Conservation (phyloP, 2,797 vertebrate species). For the Mus minutoides region DNA sequence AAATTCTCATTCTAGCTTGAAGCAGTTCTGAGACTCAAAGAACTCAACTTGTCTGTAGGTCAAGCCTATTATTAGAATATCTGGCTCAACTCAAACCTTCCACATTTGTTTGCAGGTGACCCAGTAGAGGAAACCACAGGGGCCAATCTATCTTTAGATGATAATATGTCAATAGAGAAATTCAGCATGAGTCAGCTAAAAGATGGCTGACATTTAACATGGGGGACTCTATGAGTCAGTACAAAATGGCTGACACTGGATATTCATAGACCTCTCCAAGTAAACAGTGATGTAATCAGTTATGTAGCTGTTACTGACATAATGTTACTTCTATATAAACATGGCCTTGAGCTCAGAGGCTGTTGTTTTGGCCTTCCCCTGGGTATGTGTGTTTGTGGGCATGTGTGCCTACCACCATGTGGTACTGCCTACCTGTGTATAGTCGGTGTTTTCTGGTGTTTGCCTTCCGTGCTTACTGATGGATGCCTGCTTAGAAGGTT, state of each 20-base stretch:
- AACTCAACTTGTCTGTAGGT: neutral
- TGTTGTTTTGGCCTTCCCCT: neutral
- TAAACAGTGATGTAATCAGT: neutral
- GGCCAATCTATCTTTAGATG: neutral
- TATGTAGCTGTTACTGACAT: neutral
- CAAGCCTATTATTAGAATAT: neutral
- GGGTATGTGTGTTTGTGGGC: neutral
- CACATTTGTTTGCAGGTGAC: neutral
- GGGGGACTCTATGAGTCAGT: neutral
- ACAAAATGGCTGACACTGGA: neutral
- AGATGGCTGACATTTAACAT: neutral
- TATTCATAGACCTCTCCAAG: neutral
- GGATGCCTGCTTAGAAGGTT: neutral
- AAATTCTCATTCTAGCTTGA: neutral
- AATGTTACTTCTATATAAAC: neutral
- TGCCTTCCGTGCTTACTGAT: neutral
- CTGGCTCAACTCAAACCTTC: neutral
- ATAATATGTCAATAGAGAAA: neutral
- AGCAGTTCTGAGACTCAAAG: neutral
- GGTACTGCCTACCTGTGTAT: neutral
- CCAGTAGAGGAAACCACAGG: neutral
- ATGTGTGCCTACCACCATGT: neutral
- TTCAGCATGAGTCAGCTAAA: neutral
- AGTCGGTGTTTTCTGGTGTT: neutral
- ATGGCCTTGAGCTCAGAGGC: neutral